Evolutionary conservation across 2,797 vertebrate species (phyloP).

Genomic region (Falco concolor): DNA sequence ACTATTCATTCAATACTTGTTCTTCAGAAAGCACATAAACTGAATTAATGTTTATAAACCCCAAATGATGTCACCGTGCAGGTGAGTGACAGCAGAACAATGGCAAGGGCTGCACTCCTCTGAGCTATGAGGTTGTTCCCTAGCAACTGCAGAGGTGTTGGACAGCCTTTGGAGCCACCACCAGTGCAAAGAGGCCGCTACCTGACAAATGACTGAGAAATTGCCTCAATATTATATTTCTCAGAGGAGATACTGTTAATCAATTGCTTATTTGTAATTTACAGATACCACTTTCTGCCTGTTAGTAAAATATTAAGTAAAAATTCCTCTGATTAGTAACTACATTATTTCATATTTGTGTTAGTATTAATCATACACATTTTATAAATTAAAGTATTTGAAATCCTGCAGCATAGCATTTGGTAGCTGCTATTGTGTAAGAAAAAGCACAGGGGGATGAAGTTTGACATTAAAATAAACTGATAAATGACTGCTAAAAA

Average conservation of each 20-base stretch:
- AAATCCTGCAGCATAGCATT: not conserved
- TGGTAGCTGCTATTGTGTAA: not conserved
- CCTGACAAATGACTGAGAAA: not conserved
- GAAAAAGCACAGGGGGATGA: not conserved
- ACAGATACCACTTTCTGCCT: not conserved
- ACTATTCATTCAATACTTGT: not conserved
- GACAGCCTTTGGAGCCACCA: not conserved
- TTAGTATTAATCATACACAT: not conserved
- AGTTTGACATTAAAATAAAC: not conserved
- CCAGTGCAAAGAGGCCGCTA: not conserved
- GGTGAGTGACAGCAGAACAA: not conserved
- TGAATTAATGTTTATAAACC: not conserved
- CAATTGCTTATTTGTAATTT: not conserved
- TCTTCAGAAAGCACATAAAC: not conserved
- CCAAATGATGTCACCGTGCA: not conserved
- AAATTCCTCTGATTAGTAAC: not conserved
- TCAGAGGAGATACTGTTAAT: not conserved
- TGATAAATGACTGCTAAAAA: not conserved
- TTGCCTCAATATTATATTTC: not conserved
- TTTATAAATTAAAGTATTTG: not conserved
- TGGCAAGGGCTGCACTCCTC: not conserved
- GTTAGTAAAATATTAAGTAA: not conserved
- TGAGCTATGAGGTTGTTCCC: not conserved
- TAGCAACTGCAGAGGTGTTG: not conserved
- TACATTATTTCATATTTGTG: not conserved